Evolutionary conservation across 2,888 invertebrate genomes (phyloP).

Genomic region (Caenorhabditis sp.): DNA sequence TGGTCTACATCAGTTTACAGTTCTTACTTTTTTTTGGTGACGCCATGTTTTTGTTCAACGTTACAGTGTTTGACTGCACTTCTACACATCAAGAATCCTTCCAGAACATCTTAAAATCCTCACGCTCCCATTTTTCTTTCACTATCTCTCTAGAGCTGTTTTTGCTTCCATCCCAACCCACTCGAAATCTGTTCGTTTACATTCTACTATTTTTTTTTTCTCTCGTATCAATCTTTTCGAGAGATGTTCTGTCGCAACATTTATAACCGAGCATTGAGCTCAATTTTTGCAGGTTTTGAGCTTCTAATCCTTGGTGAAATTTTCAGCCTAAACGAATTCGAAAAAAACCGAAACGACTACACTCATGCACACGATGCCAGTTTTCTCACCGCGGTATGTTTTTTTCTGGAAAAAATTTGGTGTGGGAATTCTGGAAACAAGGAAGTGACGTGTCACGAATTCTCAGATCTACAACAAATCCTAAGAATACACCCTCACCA

Average conservation of each 20-base stretch:
- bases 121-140: conserved; percentile 14
- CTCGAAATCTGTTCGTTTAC: conserved; percentile 54
- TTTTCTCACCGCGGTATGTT: conserved; percentile 27
- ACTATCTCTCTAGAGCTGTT: neutral
- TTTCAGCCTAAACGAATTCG: neutral
- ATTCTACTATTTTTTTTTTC: conserved; percentile 41
- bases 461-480: too few relatives aligned
- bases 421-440: neutral
- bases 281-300: neutral
- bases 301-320: neutral
- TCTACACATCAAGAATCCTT: neutral
- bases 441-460: neutral
- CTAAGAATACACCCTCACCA: too few relatives aligned
- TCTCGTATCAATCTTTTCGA: neutral
- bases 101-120: neutral
- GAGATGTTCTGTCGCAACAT: neutral
- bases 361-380: conserved; percentile 37
- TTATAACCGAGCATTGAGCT: neutral
- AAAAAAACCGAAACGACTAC: neutral
- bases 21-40: too few relatives aligned
- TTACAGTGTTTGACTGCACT: neutral
- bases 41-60: too few relatives aligned
- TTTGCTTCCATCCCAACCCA: conserved; percentile 23
- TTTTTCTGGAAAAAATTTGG: neutral
- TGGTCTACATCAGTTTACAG: too few relatives aligned